Evolutionary conservation across 2,888 invertebrate species (phyloP).

Genomic region (Aethes cnicana): DNA sequence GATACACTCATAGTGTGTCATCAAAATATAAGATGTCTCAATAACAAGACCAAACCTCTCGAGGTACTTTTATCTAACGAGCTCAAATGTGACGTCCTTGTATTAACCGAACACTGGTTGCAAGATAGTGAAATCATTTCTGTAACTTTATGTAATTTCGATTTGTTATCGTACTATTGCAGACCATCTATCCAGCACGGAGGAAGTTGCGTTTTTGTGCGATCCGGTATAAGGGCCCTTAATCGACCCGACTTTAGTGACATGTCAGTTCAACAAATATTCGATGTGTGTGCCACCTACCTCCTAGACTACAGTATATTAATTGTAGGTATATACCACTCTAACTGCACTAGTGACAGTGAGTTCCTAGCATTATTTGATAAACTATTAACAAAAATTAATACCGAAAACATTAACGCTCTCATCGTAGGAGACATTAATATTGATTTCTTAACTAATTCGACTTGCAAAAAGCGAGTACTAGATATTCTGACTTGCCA

Average conservation of each 20-base stretch:
- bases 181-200: neutral
- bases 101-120: neutral
- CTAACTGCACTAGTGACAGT: neutral
- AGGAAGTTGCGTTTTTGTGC: neutral
- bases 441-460: neutral
- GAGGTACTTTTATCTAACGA: neutral
- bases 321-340: neutral
- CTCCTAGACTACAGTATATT: neutral
- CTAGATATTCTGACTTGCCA: neutral
- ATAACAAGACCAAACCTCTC: neutral
- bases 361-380: neutral
- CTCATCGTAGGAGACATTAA: neutral
- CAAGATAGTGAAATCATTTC: neutral
- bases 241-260: neutral
- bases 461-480: neutral
- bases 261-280: neutral
- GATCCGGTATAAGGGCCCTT: neutral
- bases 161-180: neutral
- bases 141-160: neutral
- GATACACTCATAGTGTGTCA: neutral
- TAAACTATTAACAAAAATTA: neutral
- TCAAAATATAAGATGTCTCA: slow-evolving; percentile 3
- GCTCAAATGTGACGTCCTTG: neutral
- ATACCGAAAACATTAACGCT: neutral
- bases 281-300: neutral